These are phyloP conservation scores for Phymorhynchus buccinoides DNA, from an alignment of 1,140 invertebrate genomes.

Conservation along the genomic window DNA sequence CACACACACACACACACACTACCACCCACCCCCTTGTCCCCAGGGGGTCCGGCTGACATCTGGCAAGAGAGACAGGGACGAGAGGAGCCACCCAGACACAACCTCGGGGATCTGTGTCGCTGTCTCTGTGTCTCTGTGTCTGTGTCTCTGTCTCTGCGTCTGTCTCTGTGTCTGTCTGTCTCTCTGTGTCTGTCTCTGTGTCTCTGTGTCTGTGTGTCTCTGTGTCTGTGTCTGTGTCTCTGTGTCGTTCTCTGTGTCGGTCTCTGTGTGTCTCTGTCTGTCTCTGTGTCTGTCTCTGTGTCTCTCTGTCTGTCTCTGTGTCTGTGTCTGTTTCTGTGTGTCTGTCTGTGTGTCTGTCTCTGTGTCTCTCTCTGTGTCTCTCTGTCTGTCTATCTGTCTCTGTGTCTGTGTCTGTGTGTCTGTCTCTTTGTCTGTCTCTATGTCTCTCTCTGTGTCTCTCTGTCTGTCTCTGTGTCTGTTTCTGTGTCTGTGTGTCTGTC, in stretches of 20 bases:
- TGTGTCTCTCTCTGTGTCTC: not conserved
- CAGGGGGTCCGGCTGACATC: too few relatives aligned
- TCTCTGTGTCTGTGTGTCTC: conserved; percentile 12
- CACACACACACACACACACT: too few relatives aligned
- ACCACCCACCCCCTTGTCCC: too few relatives aligned
- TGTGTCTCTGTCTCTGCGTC: not conserved
- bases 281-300: not conserved
- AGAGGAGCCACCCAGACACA: too few relatives aligned
- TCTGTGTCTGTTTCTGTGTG: not conserved
- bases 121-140: not conserved
- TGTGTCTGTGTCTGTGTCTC: not conserved
- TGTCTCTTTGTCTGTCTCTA: not conserved
- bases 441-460: too few relatives aligned
- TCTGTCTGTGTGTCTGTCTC: not conserved
- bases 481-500: not conserved
- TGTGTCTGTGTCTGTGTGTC: too few relatives aligned
- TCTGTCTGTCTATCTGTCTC: too few relatives aligned
- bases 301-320: conserved; percentile 28
- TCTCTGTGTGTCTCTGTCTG: not conserved
- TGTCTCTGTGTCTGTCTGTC: not conserved
- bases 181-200: conserved; percentile 23
- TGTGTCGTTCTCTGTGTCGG: not conserved
- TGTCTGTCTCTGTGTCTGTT: not conserved
- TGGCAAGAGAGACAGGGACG: too few relatives aligned
- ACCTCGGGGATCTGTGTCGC: too few relatives aligned